Evolutionary conservation across 2,113 vertebrate genomes (phyloP).

Genomic region (Ascaphus truei): DNA sequence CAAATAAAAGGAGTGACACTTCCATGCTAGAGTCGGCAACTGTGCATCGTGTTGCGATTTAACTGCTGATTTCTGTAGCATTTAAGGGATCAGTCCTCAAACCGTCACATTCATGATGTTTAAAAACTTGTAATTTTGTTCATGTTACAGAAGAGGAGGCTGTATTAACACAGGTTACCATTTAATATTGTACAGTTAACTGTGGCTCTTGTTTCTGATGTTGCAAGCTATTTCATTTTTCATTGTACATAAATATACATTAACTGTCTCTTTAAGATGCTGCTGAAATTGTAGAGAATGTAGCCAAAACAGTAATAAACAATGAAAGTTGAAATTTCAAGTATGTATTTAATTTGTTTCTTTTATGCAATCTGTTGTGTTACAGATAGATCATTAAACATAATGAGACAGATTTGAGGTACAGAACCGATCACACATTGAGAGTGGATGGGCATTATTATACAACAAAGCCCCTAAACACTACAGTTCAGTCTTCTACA

Average conservation of each 20-base stretch:
- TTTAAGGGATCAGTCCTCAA: slow-evolving; percentile 49
- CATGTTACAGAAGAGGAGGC: slow-evolving; percentile 66
- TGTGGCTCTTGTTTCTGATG: slow-evolving; percentile 70
- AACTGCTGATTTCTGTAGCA: slow-evolving; percentile 27
- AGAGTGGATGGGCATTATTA: too few relatives aligned
- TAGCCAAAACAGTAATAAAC: slow-evolving; percentile 80
- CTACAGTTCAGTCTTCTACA: too few relatives aligned
- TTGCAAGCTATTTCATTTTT: slow-evolving; percentile 75
- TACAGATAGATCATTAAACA: too few relatives aligned
- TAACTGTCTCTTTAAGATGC: slow-evolving; percentile 77
- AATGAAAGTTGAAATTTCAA: slow-evolving; percentile 71
- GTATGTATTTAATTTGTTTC: slow-evolving; percentile 48
- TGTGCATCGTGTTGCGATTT: background rate
- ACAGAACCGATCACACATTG: too few relatives aligned
- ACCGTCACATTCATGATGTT: slow-evolving; percentile 61
- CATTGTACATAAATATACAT: slow-evolving; percentile 77
- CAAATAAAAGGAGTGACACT: slow-evolving; percentile 13
- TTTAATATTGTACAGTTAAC: slow-evolving; percentile 73
- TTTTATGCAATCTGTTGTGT: too few relatives aligned
- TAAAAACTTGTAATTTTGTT: slow-evolving; percentile 68
- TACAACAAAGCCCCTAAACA: too few relatives aligned
- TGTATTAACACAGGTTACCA: slow-evolving; percentile 60
- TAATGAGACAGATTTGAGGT: too few relatives aligned
- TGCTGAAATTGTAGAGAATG: slow-evolving; percentile 83
- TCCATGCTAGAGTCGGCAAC: background rate